Base-by-base conservation (phyloP, 2,797 vertebrate genomes). In the Ceryle rudis region DNA sequence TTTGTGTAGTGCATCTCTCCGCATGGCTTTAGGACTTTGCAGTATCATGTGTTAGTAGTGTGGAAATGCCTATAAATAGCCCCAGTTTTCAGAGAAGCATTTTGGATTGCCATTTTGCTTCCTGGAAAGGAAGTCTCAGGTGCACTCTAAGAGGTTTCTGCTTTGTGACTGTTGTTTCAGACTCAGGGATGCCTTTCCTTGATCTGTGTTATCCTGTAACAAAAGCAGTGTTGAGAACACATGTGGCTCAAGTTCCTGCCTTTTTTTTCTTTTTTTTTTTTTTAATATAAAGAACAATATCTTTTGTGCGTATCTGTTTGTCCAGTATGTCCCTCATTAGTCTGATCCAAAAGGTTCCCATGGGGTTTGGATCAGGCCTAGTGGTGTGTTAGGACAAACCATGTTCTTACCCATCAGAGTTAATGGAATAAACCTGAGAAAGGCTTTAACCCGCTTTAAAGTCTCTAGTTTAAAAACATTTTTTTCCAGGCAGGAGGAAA, bases 161-260 rank as follows among this genome's bases (percentile, higher is more conserved):
- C 23, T 80, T 58, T 41, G 10, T 55, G 75, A 18, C 12, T n/a
- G 5, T 46, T 86, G 10, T 60, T 77, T 67, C 28, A 65, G 47
- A 16, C 8, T 79, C 2, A 2, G 15, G 25, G 6, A 1, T 57
- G 14, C 17, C 35, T 66, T 54, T 72, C 35, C 52, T 55, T 71
- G 29, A n/a, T 55, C 55, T 73, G 1, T 17, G 14, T 9, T 47
- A 58, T 31, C 20, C 31, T 17, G 26, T 74, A 33, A 75, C 37
- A 85, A 51, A 89, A 86, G 9, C 55, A 62, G 46, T n/a, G 26
- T 2, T 87, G n/a, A 80, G 44, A 86, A 67, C 5, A 8, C 1
- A 1, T 0, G 2, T 62, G 51, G 29, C 41, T 72, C 1, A 4
- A 42, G n/a, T 37, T 79, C 9, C 13, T 65, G 15, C 6, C 3